These are phyloP conservation scores for Labeo calbasu DNA, from an alignment of 2,797 vertebrate species.

Conservation along the genomic window DNA sequence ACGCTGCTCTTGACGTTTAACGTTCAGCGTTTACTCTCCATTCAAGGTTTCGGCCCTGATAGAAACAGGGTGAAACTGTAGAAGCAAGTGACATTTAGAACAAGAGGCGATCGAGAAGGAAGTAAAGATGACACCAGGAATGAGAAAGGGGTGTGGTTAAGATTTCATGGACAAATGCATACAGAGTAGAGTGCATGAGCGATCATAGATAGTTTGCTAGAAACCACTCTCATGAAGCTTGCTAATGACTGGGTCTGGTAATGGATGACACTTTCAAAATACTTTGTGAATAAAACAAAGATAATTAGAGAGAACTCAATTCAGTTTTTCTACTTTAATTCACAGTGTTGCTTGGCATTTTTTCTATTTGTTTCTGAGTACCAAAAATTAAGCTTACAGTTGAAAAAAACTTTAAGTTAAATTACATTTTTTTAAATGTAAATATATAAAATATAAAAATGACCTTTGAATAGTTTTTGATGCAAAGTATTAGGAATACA, in stretches of 20 bases:
- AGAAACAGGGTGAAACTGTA: conserved; percentile 70
- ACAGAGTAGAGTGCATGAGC: neutral
- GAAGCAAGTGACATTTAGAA: conserved; percentile 72
- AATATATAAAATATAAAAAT: too few species aligned
- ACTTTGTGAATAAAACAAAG: neutral
- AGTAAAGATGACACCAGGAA: neutral
- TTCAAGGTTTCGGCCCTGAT: conserved; percentile 35
- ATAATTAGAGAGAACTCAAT: too few species aligned
- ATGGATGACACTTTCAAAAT: neutral
- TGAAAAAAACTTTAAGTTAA: too few species aligned
- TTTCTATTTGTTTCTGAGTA: too few species aligned
- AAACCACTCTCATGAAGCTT: neutral
- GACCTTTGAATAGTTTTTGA: too few species aligned
- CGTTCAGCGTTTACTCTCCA: neutral
- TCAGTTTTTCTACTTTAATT: too few species aligned
- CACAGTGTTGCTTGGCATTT: too few species aligned
- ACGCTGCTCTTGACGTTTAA: conserved; percentile 72
- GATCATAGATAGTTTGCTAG: neutral
- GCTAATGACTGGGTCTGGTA: neutral
- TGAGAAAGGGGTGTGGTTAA: neutral
- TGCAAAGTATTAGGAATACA: too few species aligned
- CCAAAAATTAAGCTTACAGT: too few species aligned
- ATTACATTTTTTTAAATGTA: too few species aligned
- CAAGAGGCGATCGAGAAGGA: neutral
- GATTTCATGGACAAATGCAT: neutral